Conservation (phyloP, 2,113 vertebrate species). For the Lepidothrix coronata region DNA sequence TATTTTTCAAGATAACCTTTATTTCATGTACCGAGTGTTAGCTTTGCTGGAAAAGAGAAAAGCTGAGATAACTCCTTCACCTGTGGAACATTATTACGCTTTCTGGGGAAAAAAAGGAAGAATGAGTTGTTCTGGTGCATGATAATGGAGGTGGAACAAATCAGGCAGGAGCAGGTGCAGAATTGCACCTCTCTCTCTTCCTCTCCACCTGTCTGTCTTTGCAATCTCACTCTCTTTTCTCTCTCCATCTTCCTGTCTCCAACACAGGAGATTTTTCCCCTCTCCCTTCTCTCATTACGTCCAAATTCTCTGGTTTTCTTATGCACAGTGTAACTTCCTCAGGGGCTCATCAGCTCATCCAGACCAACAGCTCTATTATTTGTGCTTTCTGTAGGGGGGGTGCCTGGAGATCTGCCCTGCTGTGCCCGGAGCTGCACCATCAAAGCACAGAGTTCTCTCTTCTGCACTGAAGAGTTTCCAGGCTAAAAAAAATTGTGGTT, state of each 20-base stretch:
- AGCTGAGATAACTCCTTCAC: conserved; percentile 51
- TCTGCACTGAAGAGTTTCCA: not conserved
- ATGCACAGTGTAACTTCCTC: not conserved
- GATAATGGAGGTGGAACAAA: conserved; percentile 31
- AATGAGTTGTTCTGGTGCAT: conserved; percentile 17
- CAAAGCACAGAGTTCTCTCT: not conserved
- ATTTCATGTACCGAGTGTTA: conserved; percentile 59
- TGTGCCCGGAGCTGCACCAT: not conserved
- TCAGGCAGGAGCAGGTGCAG: not conserved
- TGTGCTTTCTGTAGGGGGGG: not conserved
- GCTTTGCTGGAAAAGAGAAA: conserved; percentile 49
- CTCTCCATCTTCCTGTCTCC: not conserved
- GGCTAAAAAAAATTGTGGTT: not conserved
- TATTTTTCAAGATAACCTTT: conserved; percentile 63
- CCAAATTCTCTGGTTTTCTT: conserved; percentile 25
- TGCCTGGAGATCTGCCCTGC: not conserved
- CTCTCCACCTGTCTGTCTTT: conserved; percentile 3
- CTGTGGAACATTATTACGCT: conserved; percentile 54
- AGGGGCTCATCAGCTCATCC: not conserved
- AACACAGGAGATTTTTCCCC: not conserved
- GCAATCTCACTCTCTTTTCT: conserved; percentile 24
- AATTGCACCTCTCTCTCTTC: not conserved
- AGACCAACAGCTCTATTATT: not conserved
- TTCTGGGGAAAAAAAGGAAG: conserved; percentile 16
- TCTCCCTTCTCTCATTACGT: conserved; percentile 1